Evolutionary conservation across 2,113 vertebrate species (phyloP), one percentile per base, ranked within the genome.

Genomic region (Anas platyrhynchos): DNA sequence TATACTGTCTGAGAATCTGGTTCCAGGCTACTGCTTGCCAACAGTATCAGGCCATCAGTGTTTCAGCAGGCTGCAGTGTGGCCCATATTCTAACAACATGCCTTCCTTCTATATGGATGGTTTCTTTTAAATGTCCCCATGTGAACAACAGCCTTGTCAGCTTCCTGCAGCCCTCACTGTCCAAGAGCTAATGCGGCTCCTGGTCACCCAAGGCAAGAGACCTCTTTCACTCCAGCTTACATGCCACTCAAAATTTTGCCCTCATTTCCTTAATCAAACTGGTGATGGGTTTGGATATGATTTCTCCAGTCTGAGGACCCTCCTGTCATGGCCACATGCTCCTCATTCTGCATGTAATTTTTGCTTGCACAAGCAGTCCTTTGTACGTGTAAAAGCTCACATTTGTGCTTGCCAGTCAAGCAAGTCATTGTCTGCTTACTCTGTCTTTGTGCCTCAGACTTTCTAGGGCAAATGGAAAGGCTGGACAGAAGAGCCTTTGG

Each of bases 341-440:
- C 83, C 80, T 90, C 83, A 86, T 86, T 96, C 95, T 90, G 90
- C 88, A 84, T 79, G 83, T 82, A 77, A 90, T 88, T 91, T 96
- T 91, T 89, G 80, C 86, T 86, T 77, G 77, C 74, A 96, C 90
- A 97, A 90, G 54, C 83, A 96, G 78, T 81, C 86, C 92, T 96
- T 93, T 94, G 93, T 93, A 86, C 15, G 0, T 73, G 90, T 83
- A 92, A 93, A 93, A 94, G 78, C 90, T 93, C 90, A 0, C 83
- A 91, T 94, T 96, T 94, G 93, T 92, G 54, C 90, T 96, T 76
- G 94, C 95, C 88, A 93, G 86, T 90, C 90, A 96, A 92, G 88
- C 73, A 93, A 83, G 38, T 34, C 61, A 93, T 96, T 96, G 89
- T 96, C 88, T 6, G 7, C 61, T 80, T 90, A 59, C 76, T n/a